phyloP scores from a whole-genome alignment of 2,888 invertebrate genomes.

The Cotesia congregata region DNA sequence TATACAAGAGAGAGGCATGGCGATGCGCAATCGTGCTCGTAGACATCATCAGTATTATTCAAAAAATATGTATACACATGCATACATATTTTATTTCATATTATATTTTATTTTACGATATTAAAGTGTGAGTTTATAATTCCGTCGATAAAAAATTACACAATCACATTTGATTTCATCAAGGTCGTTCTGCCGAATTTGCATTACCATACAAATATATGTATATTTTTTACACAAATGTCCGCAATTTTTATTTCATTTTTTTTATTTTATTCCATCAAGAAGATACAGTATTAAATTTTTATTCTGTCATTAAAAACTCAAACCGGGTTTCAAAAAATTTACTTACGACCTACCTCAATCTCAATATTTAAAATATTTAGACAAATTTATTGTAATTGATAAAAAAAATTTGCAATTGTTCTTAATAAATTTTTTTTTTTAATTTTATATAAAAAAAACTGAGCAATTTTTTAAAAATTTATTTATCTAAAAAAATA shows the following conservation, averaged over 20 bases:
- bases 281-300: background rate
- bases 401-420: too few species aligned
- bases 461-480: too few species aligned
- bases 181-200: slow-evolving; percentile 58
- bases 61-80: background rate
- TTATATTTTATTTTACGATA: background rate
- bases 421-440: too few species aligned
- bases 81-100: background rate
- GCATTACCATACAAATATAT: slow-evolving; percentile 23
- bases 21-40: slow-evolving; percentile 6
- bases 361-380: background rate
- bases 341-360: background rate
- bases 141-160: slow-evolving; percentile 68
- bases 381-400: too few species aligned
- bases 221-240: background rate
- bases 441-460: too few species aligned
- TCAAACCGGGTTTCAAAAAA: background rate
- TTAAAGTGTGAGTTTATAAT: slow-evolving; percentile 54
- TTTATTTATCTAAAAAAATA: too few species aligned
- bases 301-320: background rate
- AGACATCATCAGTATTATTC: background rate
- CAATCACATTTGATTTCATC: slow-evolving; percentile 62
- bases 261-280: slow-evolving; percentile 1
- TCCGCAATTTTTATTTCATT: background rate
- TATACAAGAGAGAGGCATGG: slow-evolving; percentile 3